phyloP scores from a whole-genome alignment of 2,113 vertebrate species.

The Dipodomys merriami region DNA sequence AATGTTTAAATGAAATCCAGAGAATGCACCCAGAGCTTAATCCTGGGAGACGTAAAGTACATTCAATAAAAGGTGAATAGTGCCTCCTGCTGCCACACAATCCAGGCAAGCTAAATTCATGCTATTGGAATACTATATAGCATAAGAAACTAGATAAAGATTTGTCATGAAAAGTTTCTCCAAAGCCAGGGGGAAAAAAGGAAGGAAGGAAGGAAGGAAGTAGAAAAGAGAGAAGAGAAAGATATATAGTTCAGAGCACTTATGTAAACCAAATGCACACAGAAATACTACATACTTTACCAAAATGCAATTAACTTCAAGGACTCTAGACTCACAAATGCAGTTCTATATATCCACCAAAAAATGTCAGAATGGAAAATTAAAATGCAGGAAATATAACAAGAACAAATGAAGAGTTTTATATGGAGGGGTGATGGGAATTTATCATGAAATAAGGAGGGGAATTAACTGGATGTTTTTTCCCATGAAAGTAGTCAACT shows the following conservation, averaged over 20 bases:
- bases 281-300: background rate
- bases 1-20: background rate
- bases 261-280: background rate
- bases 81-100: background rate
- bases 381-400: background rate
- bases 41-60: background rate
- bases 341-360: background rate
- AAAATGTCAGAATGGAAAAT: background rate
- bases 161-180: background rate
- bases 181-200: background rate
- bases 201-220: too few relatives aligned
- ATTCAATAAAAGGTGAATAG: background rate
- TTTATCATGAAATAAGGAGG: background rate
- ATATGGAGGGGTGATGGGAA: background rate
- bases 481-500: background rate
- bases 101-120: background rate
- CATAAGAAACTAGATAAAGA: background rate
- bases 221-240: too few relatives aligned
- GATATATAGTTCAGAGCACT: too few relatives aligned
- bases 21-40: background rate
- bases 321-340: background rate
- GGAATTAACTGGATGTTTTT: background rate
- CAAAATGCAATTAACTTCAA: background rate
- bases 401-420: background rate
- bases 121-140: background rate